Evolutionary conservation across 2,113 vertebrate species (phyloP).

Genomic region (Furnarius figulus): DNA sequence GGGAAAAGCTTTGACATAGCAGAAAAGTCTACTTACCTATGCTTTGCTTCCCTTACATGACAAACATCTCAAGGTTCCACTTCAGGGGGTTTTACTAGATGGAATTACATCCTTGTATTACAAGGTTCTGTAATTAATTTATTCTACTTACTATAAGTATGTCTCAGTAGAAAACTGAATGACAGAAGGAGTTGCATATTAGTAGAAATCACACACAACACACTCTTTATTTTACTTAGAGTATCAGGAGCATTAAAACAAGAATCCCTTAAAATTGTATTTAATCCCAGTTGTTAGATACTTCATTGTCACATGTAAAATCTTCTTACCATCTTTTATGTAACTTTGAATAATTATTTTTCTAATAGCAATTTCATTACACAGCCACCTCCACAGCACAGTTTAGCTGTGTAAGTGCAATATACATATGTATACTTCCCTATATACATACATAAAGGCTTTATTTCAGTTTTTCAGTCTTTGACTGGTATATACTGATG

Average conservation of each 20-base stretch:
- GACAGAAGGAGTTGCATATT: conserved; percentile 35
- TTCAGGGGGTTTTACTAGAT: conserved; percentile 47
- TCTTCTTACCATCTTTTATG: background rate
- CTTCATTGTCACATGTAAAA: background rate
- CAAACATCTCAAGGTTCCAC: conserved; percentile 34
- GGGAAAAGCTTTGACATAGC: background rate
- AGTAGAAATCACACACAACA: conserved; percentile 23
- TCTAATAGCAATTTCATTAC: background rate
- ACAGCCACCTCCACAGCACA: background rate
- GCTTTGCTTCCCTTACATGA: conserved; percentile 33
- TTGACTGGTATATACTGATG: background rate
- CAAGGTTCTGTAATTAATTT: conserved; percentile 47
- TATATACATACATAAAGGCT: background rate
- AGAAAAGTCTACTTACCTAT: conserved; percentile 29
- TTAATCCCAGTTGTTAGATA: conserved; percentile 4
- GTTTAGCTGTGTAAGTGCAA: background rate
- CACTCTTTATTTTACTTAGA: background rate
- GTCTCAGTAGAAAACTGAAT: conserved; percentile 53
- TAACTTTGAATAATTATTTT: background rate
- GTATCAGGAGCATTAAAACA: background rate
- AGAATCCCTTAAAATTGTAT: background rate
- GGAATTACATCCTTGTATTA: conserved; percentile 50
- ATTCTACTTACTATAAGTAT: conserved; percentile 53
- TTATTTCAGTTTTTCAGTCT: background rate
- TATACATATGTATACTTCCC: background rate